Percentiles rank a stretch among this genome's conserved stretches.
These are phyloP conservation scores for Hemitrygon akajei DNA, from an alignment of 2,797 vertebrate genomes.

Conservation along the genomic window DNA sequence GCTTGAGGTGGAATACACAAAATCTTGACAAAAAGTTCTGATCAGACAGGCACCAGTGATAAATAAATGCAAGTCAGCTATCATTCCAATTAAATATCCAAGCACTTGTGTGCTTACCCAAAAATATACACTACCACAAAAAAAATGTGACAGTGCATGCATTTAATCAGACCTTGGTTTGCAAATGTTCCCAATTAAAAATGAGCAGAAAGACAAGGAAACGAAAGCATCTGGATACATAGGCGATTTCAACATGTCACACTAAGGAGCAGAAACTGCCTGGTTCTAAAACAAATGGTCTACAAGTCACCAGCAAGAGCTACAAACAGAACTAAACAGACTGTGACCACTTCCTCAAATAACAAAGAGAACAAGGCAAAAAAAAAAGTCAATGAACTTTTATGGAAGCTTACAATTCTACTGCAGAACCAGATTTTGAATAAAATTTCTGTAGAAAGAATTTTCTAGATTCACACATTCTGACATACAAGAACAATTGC, in stretches of 20 bases:
- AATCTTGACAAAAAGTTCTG: background rate
- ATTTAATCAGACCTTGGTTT: background rate
- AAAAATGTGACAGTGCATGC: background rate
- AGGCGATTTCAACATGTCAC: background rate
- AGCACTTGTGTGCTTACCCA: background rate
- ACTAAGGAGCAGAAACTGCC: background rate
- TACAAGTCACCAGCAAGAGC: background rate
- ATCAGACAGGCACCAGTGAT: background rate
- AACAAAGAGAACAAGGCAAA: background rate
- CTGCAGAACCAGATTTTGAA: background rate
- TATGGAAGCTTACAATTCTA: background rate
- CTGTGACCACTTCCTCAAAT: background rate
- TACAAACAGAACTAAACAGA: background rate
- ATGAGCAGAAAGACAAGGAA: background rate
- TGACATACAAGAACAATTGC: background rate
- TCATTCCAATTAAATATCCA: background rate
- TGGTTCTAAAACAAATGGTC: background rate
- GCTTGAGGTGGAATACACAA: conserved; percentile 16
- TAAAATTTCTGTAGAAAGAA: background rate
- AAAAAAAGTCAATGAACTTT: background rate
- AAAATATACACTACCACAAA: background rate
- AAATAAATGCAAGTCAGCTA: background rate
- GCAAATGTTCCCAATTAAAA: background rate
- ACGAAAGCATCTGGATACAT: background rate
- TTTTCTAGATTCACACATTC: background rate